Evolutionary conservation across 2,113 vertebrate species (phyloP).

Genomic region (Hemiscyllium ocellatum): DNA sequence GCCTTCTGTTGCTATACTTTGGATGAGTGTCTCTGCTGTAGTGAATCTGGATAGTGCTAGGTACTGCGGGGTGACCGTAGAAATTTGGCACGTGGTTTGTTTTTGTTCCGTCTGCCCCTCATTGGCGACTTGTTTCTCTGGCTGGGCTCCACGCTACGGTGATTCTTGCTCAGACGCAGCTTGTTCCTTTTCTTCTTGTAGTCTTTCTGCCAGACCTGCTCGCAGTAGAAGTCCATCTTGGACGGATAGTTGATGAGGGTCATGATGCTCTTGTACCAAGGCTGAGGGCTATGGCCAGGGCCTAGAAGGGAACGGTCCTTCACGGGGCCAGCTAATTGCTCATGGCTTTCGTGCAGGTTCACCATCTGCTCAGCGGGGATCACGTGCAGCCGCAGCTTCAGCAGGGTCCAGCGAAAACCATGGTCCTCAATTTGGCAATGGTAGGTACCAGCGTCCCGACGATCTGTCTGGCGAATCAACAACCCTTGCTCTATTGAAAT

Average conservation of each 20-base stretch:
- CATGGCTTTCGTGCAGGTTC: neutral
- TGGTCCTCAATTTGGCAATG: conserved; percentile 71
- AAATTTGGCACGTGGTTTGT: conserved; percentile 52
- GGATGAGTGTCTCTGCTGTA: neutral
- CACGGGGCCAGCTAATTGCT: conserved; percentile 41
- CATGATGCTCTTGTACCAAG: conserved; percentile 61
- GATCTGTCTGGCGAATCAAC: conserved; percentile 59
- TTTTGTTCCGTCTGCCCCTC: conserved; percentile 66
- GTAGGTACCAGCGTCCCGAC: conserved; percentile 60
- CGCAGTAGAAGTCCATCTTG: conserved; percentile 59
- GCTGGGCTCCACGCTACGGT: conserved; percentile 47
- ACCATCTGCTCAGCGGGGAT: conserved; percentile 51
- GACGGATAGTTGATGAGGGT: conserved; percentile 52
- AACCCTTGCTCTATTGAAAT: conserved; percentile 63
- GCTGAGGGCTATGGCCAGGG: conserved; percentile 41
- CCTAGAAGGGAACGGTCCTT: conserved; percentile 40
- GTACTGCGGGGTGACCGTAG: conserved; percentile 56
- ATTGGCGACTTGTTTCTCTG: conserved; percentile 44
- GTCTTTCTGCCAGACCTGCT: conserved; percentile 52
- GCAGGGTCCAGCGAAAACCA: conserved; percentile 65
- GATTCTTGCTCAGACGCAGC: conserved; percentile 40
- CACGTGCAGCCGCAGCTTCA: conserved; percentile 57
- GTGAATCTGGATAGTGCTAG: neutral
- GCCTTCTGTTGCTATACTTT: neutral
- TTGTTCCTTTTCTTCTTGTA: conserved; percentile 49